Evolutionary conservation across 2,797 vertebrate genomes (phyloP).

Genomic region (Silurus lanzhouensis): DNA sequence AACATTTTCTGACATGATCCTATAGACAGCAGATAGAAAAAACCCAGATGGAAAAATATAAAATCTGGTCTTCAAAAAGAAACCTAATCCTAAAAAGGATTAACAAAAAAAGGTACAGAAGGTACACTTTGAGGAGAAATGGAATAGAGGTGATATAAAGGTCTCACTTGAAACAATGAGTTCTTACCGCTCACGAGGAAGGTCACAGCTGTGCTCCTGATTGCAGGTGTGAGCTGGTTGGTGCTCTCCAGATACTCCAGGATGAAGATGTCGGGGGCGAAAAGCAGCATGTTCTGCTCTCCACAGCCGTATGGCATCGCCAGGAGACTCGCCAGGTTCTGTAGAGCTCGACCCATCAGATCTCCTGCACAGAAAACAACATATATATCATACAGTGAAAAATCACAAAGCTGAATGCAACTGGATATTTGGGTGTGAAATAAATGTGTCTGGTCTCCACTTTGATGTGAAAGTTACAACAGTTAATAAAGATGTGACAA

Average conservation of each 20-base stretch:
- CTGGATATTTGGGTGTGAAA: neutral
- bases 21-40: too few species aligned
- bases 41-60: too few species aligned
- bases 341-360: constrained; percentile 80
- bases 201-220: constrained; percentile 66
- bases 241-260: constrained; percentile 84
- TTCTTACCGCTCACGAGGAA: constrained; percentile 80
- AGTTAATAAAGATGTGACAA: neutral
- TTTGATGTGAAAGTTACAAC: neutral
- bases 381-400: neutral
- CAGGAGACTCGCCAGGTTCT: constrained; percentile 84
- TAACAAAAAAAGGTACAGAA: neutral
- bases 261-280: constrained; percentile 87
- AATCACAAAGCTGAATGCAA: neutral
- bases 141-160: neutral
- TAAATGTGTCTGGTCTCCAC: neutral
- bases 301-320: constrained; percentile 87
- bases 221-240: constrained; percentile 73
- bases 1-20: too few species aligned
- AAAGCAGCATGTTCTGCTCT: constrained; percentile 88
- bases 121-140: neutral
- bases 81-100: too few species aligned
- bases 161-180: neutral
- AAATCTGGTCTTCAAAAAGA: too few species aligned
- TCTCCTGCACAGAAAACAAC: constrained; percentile 73